Evolutionary conservation across 2,797 vertebrate genomes (phyloP).

Genomic region (Schizopygopsis pylzovi): DNA sequence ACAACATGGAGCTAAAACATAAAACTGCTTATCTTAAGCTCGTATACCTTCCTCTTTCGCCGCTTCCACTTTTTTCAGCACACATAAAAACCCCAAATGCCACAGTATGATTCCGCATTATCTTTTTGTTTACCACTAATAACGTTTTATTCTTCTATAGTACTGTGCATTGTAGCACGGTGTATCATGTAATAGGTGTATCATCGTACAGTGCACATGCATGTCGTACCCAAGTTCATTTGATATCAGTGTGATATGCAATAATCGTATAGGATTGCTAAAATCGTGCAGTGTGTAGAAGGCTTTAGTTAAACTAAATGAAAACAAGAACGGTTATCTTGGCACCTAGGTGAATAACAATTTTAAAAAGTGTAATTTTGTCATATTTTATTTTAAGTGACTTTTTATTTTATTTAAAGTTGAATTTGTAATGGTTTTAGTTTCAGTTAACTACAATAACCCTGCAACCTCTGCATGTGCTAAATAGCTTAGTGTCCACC

Average conservation of each 20-base stretch:
- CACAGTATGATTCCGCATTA: not conserved
- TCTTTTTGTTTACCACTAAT: not conserved
- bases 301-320: not conserved
- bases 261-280: no score
- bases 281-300: no score
- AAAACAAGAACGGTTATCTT: not conserved
- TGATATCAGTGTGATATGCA: no score
- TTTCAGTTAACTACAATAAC: not conserved
- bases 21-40: not conserved
- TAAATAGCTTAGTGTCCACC: constrained; percentile 68
- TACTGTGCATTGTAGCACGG: no score
- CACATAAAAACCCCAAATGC: not conserved
- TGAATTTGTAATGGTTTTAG: not conserved
- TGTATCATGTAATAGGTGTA: no score
- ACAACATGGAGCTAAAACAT: not conserved
- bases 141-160: not conserved
- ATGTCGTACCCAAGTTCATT: no score
- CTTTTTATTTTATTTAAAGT: not conserved
- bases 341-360: not conserved
- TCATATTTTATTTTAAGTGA: not conserved
- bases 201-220: no score
- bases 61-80: not conserved
- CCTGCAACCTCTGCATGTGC: constrained; percentile 59
- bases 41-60: no score
- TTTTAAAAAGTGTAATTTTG: not conserved